phyloP scores from a whole-genome alignment of 2,113 vertebrate species.

The Mustela lutreola region DNA sequence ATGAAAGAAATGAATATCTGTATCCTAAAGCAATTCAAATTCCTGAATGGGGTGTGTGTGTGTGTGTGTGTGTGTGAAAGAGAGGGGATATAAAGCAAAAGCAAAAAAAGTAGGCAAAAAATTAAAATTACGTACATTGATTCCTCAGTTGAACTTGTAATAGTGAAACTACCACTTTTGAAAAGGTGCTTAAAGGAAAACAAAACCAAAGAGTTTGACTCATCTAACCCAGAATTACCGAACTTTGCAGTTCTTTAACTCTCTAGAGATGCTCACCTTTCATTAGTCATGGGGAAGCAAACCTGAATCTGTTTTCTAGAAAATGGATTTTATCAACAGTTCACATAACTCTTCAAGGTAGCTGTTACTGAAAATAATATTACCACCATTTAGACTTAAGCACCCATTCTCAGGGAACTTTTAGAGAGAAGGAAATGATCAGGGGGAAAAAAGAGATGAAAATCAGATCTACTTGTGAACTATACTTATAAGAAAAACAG shows the following conservation, averaged over 20 bases:
- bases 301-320: neutral
- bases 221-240: neutral
- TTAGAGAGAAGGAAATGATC: neutral
- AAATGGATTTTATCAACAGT: neutral
- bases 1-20: conserved; percentile 23
- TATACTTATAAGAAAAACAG: neutral
- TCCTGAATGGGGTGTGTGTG: neutral
- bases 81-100: neutral
- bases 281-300: neutral
- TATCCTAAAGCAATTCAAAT: conserved; percentile 50
- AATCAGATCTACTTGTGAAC: neutral
- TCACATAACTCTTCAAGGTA: neutral
- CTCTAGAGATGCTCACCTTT: neutral
- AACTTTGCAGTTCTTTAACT: neutral
- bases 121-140: neutral
- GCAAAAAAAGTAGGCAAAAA: neutral
- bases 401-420: neutral
- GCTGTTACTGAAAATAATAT: neutral
- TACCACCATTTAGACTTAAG: neutral
- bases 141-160: neutral
- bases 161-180: neutral
- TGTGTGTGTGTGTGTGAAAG: neutral
- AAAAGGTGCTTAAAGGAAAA: neutral
- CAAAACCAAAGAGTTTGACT: neutral
- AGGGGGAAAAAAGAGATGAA: neutral